Conservation (phyloP, 2,113 vertebrate genomes). For the Megaceryle torquata region DNA sequence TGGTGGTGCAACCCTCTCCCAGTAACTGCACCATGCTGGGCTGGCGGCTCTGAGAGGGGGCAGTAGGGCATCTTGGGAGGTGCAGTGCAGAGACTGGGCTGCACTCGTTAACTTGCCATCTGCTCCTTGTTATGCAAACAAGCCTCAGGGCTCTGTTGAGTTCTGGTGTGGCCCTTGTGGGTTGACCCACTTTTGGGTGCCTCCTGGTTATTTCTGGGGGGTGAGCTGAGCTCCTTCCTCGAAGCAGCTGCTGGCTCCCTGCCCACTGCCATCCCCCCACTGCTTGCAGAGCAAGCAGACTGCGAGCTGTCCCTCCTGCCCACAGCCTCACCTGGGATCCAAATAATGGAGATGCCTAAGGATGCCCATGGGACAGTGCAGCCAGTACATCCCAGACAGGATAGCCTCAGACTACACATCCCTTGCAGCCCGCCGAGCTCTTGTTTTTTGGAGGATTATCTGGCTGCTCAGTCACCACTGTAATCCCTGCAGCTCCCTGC, state of each 20-base stretch:
- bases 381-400: neutral
- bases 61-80: neutral
- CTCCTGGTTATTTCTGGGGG: neutral
- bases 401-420: accelerated
- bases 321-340: neutral
- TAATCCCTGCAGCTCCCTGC: neutral
- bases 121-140: conserved; percentile 12
- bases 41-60: neutral
- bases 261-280: neutral
- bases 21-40: accelerated
- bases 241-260: neutral
- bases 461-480: neutral
- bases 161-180: neutral
- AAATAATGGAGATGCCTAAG: neutral
- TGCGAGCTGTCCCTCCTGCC: neutral
- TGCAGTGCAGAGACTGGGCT: neutral
- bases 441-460: neutral
- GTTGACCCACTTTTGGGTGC: conserved; percentile 43
- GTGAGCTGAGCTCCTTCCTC: neutral
- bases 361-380: neutral
- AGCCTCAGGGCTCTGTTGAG: neutral
- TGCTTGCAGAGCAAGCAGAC: neutral
- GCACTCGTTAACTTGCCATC: neutral
- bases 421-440: neutral
- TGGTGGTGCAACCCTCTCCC: neutral